Evolutionary conservation across 2,888 invertebrate species (phyloP).

Genomic region (Sussaba pulchella): DNA sequence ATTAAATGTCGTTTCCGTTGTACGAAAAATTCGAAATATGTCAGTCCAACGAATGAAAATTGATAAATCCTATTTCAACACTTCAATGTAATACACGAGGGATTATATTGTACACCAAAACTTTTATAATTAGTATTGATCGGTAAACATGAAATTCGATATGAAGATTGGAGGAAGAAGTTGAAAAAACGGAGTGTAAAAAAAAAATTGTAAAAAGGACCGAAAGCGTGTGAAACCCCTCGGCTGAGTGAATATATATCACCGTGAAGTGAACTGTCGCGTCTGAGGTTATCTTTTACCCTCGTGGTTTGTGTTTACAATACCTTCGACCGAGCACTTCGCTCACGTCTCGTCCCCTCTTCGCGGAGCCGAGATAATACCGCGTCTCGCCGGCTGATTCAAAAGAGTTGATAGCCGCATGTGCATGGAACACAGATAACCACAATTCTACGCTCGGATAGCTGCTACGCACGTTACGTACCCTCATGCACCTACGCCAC

Average conservation of each 20-base stretch:
- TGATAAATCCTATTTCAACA: neutral
- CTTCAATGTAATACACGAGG: too few species aligned
- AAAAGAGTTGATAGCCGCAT: constrained; percentile 55
- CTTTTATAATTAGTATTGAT: neutral
- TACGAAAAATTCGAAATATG: too few species aligned
- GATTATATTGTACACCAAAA: neutral
- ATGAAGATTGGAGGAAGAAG: neutral
- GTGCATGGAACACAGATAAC: constrained; percentile 34
- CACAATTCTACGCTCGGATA: neutral
- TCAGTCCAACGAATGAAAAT: too few species aligned
- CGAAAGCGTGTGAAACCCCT: constrained; percentile 55
- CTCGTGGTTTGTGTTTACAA: constrained; percentile 59
- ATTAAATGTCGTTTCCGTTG: too few species aligned
- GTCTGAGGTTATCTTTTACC: constrained; percentile 57
- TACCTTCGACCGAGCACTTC: constrained; percentile 31
- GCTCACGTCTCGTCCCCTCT: constrained; percentile 35
- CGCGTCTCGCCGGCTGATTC: constrained; percentile 54
- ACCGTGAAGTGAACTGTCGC: constrained; percentile 38
- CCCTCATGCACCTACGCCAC: neutral
- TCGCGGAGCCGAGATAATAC: constrained; percentile 56
- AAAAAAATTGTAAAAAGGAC: constrained; percentile 9
- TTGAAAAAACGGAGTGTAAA: neutral
- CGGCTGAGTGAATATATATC: constrained; percentile 49
- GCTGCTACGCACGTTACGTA: neutral
- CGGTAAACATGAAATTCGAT: constrained; percentile 4